These are phyloP conservation scores for Pachyseris speciosa DNA, from an alignment of 64 coral and sea anemone species.

Conservation along the genomic window DNA sequence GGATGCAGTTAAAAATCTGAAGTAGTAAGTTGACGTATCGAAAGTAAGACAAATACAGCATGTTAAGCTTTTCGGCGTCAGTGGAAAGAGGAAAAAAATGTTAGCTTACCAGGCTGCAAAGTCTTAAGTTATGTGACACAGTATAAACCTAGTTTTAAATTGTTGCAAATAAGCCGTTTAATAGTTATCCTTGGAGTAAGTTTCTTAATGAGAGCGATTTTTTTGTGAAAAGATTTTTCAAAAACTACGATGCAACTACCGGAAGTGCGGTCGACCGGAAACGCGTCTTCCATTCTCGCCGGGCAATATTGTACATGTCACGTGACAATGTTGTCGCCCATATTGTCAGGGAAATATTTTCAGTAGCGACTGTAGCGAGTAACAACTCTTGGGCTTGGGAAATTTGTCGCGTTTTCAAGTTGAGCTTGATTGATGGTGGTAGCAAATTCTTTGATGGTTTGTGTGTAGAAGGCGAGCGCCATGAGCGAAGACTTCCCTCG, in stretches of 20 bases:
- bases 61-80: too few relatives aligned
- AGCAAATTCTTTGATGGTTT: constrained; percentile 61
- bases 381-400: constrained; percentile 48
- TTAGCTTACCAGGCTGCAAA: too few relatives aligned
- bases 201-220: too few relatives aligned
- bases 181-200: too few relatives aligned
- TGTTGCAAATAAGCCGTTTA: too few relatives aligned
- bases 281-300: constrained; percentile 38
- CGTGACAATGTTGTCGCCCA: constrained; percentile 79
- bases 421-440: constrained; percentile 29
- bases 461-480: constrained; percentile 5
- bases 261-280: constrained; percentile 49
- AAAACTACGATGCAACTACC: too few relatives aligned
- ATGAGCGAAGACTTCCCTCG: constrained; percentile 89
- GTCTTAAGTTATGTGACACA: too few relatives aligned
- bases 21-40: too few relatives aligned
- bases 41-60: too few relatives aligned
- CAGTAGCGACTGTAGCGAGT: constrained; percentile 30
- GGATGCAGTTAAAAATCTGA: too few relatives aligned
- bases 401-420: constrained; percentile 48
- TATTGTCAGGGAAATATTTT: constrained; percentile 78
- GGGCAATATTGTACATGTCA: constrained; percentile 64
- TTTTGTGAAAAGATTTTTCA: too few relatives aligned
- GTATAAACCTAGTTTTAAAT: too few relatives aligned
- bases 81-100: neutral